phyloP scores from a whole-genome alignment of 2,113 vertebrate species.

The Epinephelus lanceolatus region DNA sequence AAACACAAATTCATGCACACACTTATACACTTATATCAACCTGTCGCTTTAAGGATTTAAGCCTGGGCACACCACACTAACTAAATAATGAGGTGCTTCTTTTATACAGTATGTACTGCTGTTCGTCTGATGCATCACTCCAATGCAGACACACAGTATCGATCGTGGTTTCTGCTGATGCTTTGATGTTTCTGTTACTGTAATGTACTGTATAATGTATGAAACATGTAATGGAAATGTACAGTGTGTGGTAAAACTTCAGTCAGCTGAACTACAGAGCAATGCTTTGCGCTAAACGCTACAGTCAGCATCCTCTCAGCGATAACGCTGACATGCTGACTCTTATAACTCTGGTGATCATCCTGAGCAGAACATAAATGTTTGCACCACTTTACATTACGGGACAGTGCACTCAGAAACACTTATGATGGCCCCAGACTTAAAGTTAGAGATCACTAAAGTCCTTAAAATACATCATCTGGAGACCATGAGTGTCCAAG shows the following conservation, averaged over 20 bases:
- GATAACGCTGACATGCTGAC: not conserved
- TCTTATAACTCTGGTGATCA: too few relatives aligned
- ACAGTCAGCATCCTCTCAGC: not conserved
- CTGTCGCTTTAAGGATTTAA: too few relatives aligned
- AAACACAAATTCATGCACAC: constrained; percentile 22
- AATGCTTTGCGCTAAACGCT: not conserved
- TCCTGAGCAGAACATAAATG: not conserved
- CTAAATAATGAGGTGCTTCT: not conserved
- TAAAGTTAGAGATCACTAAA: not conserved
- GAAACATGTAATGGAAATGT: not conserved
- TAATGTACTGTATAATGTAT: not conserved
- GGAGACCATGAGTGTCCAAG: not conserved
- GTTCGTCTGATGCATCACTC: not conserved
- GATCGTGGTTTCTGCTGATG: not conserved
- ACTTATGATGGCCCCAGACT: not conserved
- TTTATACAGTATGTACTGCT: not conserved
- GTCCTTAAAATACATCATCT: not conserved
- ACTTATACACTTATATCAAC: not conserved
- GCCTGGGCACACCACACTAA: too few relatives aligned
- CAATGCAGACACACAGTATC: not conserved
- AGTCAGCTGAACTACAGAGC: not conserved
- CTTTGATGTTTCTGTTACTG: not conserved
- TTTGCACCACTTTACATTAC: not conserved
- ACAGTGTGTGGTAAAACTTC: not conserved
- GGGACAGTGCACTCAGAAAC: too few relatives aligned